A percentile compares a stretch with the other conserved stretches of the same genome.
These are phyloP conservation scores for Platycheirus albimanus DNA, from an alignment of 2,888 invertebrate species.

Conservation along the genomic window DNA sequence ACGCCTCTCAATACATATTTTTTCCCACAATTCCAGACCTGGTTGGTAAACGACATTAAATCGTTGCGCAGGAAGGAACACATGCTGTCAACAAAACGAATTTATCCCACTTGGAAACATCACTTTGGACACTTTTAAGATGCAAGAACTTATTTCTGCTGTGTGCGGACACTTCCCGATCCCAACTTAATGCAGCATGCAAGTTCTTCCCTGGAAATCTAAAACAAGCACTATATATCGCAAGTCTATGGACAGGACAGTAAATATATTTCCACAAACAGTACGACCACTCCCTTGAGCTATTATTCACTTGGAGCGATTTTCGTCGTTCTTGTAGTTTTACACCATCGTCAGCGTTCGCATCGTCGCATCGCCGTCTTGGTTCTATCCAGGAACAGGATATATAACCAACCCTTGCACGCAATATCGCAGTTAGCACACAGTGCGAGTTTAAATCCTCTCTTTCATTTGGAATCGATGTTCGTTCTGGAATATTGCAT, in stretches of 20 bases:
- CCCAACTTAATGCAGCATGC: constrained; percentile 25
- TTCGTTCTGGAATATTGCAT: constrained; percentile 43
- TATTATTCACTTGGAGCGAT: constrained; percentile 50
- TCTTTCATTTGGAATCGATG: constrained; percentile 39
- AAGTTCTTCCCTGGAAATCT: constrained; percentile 12
- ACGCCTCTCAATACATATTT: too few species aligned
- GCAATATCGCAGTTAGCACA: constrained; percentile 63
- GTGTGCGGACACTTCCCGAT: constrained; percentile 9
- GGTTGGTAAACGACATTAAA: neutral
- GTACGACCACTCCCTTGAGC: constrained; percentile 51
- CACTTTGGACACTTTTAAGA: constrained; percentile 37
- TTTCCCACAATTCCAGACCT: constrained; percentile 9
- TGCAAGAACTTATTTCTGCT: constrained; percentile 1
- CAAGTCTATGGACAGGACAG: constrained; percentile 1
- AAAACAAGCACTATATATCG: neutral
- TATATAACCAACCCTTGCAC: constrained; percentile 32
- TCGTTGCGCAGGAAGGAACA: constrained; percentile 25
- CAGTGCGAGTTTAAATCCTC: constrained; percentile 47
- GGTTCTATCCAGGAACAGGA: constrained; percentile 31
- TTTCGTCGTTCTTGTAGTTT: constrained; percentile 47
- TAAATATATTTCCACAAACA: constrained; percentile 25
- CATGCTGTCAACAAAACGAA: constrained; percentile 37
- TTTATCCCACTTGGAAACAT: constrained; percentile 46
- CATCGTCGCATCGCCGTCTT: neutral
- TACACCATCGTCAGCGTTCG: neutral